Percentiles rank a stretch among this genome's conserved stretches.
Conservation (phyloP, 2,888 invertebrate species). For the Ametastegia equiseti region DNA sequence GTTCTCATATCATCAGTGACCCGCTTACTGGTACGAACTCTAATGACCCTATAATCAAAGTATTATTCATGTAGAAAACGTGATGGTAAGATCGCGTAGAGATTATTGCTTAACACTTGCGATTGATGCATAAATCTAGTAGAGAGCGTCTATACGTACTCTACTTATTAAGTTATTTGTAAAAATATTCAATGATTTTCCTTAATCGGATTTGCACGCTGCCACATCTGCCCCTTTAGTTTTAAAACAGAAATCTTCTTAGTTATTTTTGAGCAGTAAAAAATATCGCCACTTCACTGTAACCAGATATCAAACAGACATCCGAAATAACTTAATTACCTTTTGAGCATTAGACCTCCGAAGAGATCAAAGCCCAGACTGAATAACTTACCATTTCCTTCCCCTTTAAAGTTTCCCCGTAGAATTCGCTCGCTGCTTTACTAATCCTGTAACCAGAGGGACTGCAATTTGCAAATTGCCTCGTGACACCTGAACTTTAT, state of each 20-base stretch:
- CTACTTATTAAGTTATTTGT: not conserved
- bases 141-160: not conserved
- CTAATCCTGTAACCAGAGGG: not conserved
- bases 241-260: not conserved
- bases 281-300: not conserved
- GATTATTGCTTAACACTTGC: conserved; percentile 18
- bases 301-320: conserved; percentile 37
- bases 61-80: conserved; percentile 30
- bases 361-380: conserved; percentile 20
- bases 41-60: conserved; percentile 40
- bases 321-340: conserved; percentile 32
- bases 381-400: conserved; percentile 33
- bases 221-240: not conserved
- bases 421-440: not conserved
- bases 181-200: not conserved
- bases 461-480: not conserved
- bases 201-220: not conserved
- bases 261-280: not conserved
- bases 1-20: conserved; percentile 1
- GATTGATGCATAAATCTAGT: too few relatives aligned
- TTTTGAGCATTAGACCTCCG: not conserved
- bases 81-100: not conserved
- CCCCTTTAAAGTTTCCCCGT: not conserved
- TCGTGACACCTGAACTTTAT: not conserved
- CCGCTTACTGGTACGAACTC: not conserved